These are phyloP conservation scores for Hymenochirus boettgeri DNA, from an alignment of 2,113 vertebrate genomes.

Conservation along the genomic window DNA sequence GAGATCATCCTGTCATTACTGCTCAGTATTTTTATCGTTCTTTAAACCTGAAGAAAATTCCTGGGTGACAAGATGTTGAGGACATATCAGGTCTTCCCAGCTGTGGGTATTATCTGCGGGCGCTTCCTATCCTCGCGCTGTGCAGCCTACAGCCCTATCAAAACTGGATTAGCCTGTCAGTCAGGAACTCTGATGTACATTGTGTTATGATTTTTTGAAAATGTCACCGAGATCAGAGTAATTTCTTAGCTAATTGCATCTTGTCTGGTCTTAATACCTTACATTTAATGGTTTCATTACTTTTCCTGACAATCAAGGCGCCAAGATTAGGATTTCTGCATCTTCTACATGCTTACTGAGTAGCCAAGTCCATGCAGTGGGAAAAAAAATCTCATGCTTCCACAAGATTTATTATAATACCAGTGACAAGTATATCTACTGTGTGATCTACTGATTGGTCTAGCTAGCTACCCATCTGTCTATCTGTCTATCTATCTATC, in stretches of 20 bases:
- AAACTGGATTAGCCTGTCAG: conserved; percentile 99
- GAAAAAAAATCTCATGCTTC: not conserved
- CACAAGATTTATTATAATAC: not conserved
- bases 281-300: conserved; percentile 97
- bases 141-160: conserved; percentile 89
- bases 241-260: conserved; percentile 99
- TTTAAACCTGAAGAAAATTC: conserved; percentile 99
- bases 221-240: conserved; percentile 99
- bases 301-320: conserved; percentile 80
- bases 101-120: conserved; percentile 96
- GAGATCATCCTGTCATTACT: conserved; percentile 99
- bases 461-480: no score
- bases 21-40: conserved; percentile 99
- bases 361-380: not conserved
- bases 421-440: not conserved
- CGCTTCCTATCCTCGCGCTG: conserved; percentile 81
- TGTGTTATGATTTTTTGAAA: conserved; percentile 98
- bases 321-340: conserved; percentile 61
- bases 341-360: conserved; percentile 47
- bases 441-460: no score
- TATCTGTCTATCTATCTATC: no score
- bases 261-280: conserved; percentile 93
- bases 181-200: conserved; percentile 84
- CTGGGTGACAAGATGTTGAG: conserved; percentile 89
- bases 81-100: conserved; percentile 98